Base-by-base conservation (phyloP, 2,113 vertebrate genomes). In the Blennius ocellaris region DNA sequence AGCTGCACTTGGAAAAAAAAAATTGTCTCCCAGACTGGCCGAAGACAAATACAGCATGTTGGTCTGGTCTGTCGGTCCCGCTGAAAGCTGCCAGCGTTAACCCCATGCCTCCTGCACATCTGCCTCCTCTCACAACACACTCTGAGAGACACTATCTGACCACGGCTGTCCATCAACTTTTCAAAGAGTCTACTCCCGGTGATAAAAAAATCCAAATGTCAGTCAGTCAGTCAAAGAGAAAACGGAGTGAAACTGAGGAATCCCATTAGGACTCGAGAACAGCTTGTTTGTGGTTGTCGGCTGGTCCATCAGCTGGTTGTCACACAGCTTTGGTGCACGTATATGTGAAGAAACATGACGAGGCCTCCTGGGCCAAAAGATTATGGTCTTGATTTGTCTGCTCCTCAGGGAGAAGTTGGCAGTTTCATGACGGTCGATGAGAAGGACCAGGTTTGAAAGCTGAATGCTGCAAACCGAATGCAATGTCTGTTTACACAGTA, bases 151-250 rank as follows among this genome's bases (percentile, higher is more conserved):
- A 36, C 11, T 55, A 69, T 73, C 77, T 77, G 78, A 85, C 73
- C 69, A 45, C 0, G 0, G 14, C 52, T 73, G 82, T 74, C 88
- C 75, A 73, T 91, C 85, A 84, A 17, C 68, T 80, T 80, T 70
- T 73, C 72, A 77, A 76, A 84, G 41, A 43, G 52, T 67, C 30
- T 14, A 70, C 65, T 71, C 39, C 8, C 14, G n/a, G 69, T 69
- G 57, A 82, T 41, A 65, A 70, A 50, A 40, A 44, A 52, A 21
- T 41, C 6, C 53, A 50, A 80, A 67, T 58, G 21, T 2, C 36
- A 45, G 70, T 74, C 66, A 67, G 64, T 72, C 74, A 54, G 73
- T 78, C 58, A 77, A 41, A 63, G 56, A 61, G 54, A 69, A 51
- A 63, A 17, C 10, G 15, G 60, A 36, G 62, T 5, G 10, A 61